phyloP scores from a whole-genome alignment of 2,797 vertebrate genomes.

The Poeciliopsis presidionis region DNA sequence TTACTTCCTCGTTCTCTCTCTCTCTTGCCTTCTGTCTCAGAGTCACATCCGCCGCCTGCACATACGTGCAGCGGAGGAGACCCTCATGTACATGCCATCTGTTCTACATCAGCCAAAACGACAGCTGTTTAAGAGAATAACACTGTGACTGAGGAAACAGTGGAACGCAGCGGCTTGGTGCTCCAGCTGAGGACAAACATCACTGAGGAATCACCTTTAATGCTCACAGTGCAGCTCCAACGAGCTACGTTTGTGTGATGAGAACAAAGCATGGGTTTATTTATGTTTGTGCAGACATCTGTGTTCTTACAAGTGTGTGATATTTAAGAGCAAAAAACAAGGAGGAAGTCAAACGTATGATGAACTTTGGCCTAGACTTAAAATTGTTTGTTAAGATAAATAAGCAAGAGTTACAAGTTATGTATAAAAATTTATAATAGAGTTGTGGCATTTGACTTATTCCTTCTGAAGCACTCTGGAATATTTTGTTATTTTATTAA shows the following conservation, averaged over 20 bases:
- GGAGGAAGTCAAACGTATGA: slow-evolving; percentile 28
- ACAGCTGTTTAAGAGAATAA: slow-evolving; percentile 87
- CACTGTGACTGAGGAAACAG: slow-evolving; percentile 75
- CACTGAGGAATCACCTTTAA: slow-evolving; percentile 67
- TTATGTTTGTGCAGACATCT: slow-evolving; percentile 26
- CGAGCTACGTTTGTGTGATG: slow-evolving; percentile 56
- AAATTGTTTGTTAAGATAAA: background rate
- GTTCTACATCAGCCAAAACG: slow-evolving; percentile 85
- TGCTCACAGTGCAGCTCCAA: slow-evolving; percentile 48
- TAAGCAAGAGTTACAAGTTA: slow-evolving; percentile 10
- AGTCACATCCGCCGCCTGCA: slow-evolving; percentile 61
- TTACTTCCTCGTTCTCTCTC: slow-evolving; percentile 1
- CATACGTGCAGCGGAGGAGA: slow-evolving; percentile 68
- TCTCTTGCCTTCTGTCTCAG: slow-evolving; percentile 31
- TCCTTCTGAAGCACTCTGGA: background rate
- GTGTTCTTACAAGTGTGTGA: slow-evolving; percentile 42
- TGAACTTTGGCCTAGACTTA: background rate
- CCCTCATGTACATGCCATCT: slow-evolving; percentile 81
- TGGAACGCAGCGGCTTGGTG: slow-evolving; percentile 51
- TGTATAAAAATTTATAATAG: background rate
- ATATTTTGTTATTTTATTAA: background rate
- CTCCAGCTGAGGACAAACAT: slow-evolving; percentile 75
- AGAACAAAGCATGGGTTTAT: slow-evolving; percentile 17
- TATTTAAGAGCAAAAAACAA: slow-evolving; percentile 29
- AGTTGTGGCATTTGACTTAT: background rate